These are phyloP conservation scores for Antheraea yamamai DNA, from an alignment of 2,888 invertebrate genomes.

Conservation along the genomic window DNA sequence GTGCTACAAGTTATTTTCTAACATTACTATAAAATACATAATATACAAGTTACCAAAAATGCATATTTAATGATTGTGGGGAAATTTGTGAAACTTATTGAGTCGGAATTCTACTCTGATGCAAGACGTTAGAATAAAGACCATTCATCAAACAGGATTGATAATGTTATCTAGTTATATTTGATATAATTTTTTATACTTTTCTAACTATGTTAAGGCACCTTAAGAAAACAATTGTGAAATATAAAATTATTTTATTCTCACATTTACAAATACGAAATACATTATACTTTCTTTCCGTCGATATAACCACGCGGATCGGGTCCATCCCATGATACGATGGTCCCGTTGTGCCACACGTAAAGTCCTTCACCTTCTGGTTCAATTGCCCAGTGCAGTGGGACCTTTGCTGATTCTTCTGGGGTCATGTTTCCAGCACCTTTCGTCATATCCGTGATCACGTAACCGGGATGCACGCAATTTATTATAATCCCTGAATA, in stretches of 20 bases:
- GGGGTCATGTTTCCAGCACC: constrained; percentile 59
- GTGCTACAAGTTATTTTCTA: no score
- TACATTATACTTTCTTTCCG: constrained; percentile 37
- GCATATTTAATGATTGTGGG: no score
- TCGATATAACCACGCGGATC: constrained; percentile 69
- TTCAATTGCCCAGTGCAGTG: constrained; percentile 45
- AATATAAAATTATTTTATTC: background rate
- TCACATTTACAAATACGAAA: background rate
- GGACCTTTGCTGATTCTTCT: constrained; percentile 50
- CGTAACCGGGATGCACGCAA: constrained; percentile 74
- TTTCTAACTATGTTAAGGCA: background rate
- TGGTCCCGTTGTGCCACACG: constrained; percentile 60
- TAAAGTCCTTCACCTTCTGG: constrained; percentile 50
- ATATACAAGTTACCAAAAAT: no score
- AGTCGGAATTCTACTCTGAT: no score
- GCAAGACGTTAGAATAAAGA: no score
- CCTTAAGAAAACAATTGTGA: background rate
- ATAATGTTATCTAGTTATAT: no score
- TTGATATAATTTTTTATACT: no score
- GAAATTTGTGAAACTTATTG: no score
- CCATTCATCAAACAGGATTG: no score
- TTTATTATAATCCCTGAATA: constrained; percentile 60
- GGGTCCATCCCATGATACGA: constrained; percentile 65
- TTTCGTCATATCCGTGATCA: constrained; percentile 70
- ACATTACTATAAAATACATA: no score